These are phyloP conservation scores for Acromyrmex heyeri DNA, from an alignment of 1,140 invertebrate genomes.

Conservation along the genomic window DNA sequence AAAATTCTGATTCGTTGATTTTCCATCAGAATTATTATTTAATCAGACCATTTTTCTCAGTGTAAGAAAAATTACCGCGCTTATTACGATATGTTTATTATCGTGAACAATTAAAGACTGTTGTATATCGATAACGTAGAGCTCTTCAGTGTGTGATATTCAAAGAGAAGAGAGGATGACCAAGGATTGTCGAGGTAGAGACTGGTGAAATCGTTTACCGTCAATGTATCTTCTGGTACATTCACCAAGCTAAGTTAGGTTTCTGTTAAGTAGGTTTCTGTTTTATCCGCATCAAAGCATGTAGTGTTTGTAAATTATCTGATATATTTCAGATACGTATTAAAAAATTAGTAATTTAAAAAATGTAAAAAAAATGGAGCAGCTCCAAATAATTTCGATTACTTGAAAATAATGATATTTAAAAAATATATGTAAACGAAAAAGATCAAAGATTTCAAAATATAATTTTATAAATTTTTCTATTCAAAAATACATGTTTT, in stretches of 20 bases:
- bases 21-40: too few relatives aligned
- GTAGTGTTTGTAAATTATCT: not conserved
- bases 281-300: conserved; percentile 21
- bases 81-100: not conserved
- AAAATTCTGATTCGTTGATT: too few relatives aligned
- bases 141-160: not conserved
- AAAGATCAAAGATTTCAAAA: not conserved
- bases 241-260: not conserved
- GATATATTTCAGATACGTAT: too few relatives aligned
- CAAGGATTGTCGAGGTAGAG: conserved; percentile 41
- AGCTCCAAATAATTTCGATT: not conserved
- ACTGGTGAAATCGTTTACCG: conserved; percentile 40
- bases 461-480: conserved; percentile 1
- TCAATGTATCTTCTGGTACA: conserved; percentile 11
- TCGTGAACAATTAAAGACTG: not conserved
- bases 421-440: not conserved
- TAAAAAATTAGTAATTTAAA: not conserved
- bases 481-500: not conserved
- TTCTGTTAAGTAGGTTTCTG: conserved; percentile 10
- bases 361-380: conserved; percentile 3
- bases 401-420: not conserved
- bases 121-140: conserved; percentile 41
- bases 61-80: not conserved
- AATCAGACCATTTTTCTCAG: too few relatives aligned
- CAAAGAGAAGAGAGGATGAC: not conserved